phyloP scores from a whole-genome alignment of 2,113 vertebrate genomes.

The Mugil cephalus region DNA sequence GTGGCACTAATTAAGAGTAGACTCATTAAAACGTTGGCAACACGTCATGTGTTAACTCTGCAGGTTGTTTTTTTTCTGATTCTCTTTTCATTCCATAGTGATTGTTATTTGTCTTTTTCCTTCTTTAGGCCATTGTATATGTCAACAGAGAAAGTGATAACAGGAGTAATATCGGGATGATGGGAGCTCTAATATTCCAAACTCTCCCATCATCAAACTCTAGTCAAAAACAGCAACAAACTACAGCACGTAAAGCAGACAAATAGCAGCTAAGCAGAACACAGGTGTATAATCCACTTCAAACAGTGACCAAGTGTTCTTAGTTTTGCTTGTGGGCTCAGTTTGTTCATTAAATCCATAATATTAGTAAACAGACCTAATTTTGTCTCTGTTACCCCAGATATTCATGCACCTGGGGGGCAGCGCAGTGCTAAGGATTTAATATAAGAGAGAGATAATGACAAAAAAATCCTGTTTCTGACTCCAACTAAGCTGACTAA shows the following conservation, averaged over 20 bases:
- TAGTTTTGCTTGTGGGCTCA: slow-evolving; percentile 16
- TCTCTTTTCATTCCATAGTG: slow-evolving; percentile 43
- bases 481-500: slow-evolving; percentile 52
- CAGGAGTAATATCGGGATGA: slow-evolving; percentile 6
- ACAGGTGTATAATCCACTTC: slow-evolving; percentile 21
- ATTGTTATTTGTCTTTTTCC: slow-evolving; percentile 49
- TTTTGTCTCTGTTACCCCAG: slow-evolving; percentile 47
- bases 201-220: background rate
- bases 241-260: background rate
- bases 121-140: slow-evolving; percentile 10
- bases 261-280: background rate
- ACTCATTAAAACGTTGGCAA: slow-evolving; percentile 81
- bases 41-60: slow-evolving; percentile 66
- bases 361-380: slow-evolving; percentile 47
- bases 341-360: slow-evolving; percentile 43
- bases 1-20: slow-evolving; percentile 82
- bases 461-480: slow-evolving; percentile 38
- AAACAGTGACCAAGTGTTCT: slow-evolving; percentile 13
- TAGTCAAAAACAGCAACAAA: slow-evolving; percentile 2
- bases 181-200: background rate
- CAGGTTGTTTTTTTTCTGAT: slow-evolving; percentile 24
- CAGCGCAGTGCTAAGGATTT: slow-evolving; percentile 39
- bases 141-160: slow-evolving; percentile 22
- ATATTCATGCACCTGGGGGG: slow-evolving; percentile 31
- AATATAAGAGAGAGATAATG: slow-evolving; percentile 61